phyloP scores from a whole-genome alignment of 2,888 invertebrate species.

The Ennomos erosarius region DNA sequence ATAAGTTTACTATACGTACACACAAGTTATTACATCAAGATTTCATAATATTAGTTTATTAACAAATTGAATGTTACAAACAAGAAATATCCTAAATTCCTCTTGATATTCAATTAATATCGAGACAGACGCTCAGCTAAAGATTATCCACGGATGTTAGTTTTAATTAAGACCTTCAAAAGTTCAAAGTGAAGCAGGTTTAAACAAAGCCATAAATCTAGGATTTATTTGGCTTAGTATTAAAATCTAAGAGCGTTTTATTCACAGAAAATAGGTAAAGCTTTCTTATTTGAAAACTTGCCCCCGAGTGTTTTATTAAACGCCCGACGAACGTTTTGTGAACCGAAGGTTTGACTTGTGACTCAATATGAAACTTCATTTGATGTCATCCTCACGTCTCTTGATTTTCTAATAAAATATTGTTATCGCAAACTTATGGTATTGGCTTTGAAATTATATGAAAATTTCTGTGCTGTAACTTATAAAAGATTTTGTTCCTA shows the following conservation, averaged over 20 bases:
- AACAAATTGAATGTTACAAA: no score
- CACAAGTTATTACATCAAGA: no score
- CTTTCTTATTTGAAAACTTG: slow-evolving; percentile 14
- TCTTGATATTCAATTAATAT: slow-evolving; percentile 2
- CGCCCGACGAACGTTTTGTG: background rate
- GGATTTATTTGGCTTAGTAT: slow-evolving; percentile 18
- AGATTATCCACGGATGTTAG: slow-evolving; percentile 16
- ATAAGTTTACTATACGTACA: no score
- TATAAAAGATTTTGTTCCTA: no score
- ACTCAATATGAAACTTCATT: no score
- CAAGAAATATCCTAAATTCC: background rate
- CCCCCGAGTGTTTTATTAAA: slow-evolving; percentile 1
- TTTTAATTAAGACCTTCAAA: slow-evolving; percentile 16
- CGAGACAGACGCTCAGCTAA: background rate
- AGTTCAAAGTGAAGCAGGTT: slow-evolving; percentile 16
- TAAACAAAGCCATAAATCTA: slow-evolving; percentile 15
- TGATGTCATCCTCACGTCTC: background rate
- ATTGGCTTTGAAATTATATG: no score
- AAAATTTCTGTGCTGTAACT: no score
- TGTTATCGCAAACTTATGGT: no score
- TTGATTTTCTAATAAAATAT: no score
- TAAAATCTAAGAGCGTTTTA: slow-evolving; percentile 14
- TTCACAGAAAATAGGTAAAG: slow-evolving; percentile 2
- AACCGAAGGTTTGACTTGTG: no score
- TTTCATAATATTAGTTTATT: no score